Evolutionary conservation across 2,888 invertebrate species (phyloP), one percentile per base, ranked within the genome.

Genomic region (Tenthredo mesomela): DNA sequence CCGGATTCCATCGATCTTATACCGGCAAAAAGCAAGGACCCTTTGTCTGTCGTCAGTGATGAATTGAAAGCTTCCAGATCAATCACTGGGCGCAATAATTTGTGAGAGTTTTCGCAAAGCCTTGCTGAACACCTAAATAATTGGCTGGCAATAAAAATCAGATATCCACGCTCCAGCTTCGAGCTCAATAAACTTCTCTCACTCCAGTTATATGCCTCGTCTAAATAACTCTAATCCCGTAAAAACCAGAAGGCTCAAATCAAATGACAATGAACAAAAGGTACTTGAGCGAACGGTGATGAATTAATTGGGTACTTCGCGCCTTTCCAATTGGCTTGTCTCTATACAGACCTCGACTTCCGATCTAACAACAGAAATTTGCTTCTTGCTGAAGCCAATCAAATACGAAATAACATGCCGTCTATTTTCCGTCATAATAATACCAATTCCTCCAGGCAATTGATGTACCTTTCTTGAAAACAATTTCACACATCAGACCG

Each of bases 231-330:
- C 61, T 80, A 80, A 80, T 80, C 61, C 29, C 61, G 40, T 80
- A 21, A 80, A 80, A 80, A 78, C n/a, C 40, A 33, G 58, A 18
- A 80, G 61, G 80, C 15, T 58, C 58, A 37, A 80, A 80, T 80
- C 80, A 25, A 80, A 80, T 61, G 40, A 80, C 80, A 80, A 80
- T 80, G 61, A 61, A 80, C 80, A 80, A 80, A 80, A 80, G 80
- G 80, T 80, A 61, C 80, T 80, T 80, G 9, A 80, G 58, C 29
- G 50, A 50, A 77, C 54, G 33, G 40, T 80, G 80, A 80, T 80
- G 58, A 80, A 80, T 80, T 80, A 80, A 80, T 80, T 80, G 80
- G 61, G 80, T 80, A 58, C 58, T 61, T 61, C 80, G 37, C 80
- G 80, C 58, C 37, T 80, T 58, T 50, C 40, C 61, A 80, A 80